These are phyloP conservation scores for Drosophila micromelanica DNA, from an alignment of 1,140 invertebrate species.

Conservation along the genomic window DNA sequence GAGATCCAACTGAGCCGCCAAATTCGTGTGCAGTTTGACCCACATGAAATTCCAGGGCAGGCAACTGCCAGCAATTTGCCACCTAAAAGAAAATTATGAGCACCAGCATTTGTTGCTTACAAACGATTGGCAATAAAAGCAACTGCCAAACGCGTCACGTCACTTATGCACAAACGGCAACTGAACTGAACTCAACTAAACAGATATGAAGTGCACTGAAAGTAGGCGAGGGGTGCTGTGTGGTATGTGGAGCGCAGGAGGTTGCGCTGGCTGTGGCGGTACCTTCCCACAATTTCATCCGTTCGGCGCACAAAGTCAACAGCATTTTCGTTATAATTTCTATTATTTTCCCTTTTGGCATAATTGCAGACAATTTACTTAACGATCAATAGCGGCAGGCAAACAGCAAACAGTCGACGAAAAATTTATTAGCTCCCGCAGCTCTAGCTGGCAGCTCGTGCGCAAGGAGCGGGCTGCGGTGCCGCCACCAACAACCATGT, in stretches of 20 bases:
- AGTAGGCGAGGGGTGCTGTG: conserved; percentile 4
- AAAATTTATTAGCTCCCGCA: conserved; percentile 82
- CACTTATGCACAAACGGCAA: conserved; percentile 68
- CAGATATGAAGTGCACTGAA: conserved; percentile 5
- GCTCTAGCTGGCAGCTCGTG: conserved; percentile 46
- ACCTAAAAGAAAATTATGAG: conserved; percentile 77
- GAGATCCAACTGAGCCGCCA: conserved; percentile 8
- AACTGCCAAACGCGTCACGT: conserved; percentile 56
- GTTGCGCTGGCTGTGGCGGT: background rate
- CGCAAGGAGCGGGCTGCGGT: conserved; percentile 27
- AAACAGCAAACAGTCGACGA: conserved; percentile 60
- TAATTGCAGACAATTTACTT: conserved; percentile 83
- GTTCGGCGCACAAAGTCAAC: conserved; percentile 64
- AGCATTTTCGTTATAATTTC: conserved; percentile 81
- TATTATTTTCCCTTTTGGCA: conserved; percentile 83
- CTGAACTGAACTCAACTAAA: conserved; percentile 13
- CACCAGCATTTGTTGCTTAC: conserved; percentile 60
- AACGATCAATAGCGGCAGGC: conserved; percentile 80
- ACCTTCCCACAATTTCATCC: conserved; percentile 65
- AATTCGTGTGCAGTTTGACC: conserved; percentile 71
- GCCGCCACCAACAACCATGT: conserved; percentile 44
- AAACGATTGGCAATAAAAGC: conserved; percentile 36
- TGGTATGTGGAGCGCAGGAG: background rate
- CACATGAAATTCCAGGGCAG: conserved; percentile 57
- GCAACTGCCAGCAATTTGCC: conserved; percentile 80